Evolutionary conservation across 2,888 invertebrate genomes (phyloP), one percentile per base, ranked within the genome.

Genomic region (Epinotia demarniana): DNA sequence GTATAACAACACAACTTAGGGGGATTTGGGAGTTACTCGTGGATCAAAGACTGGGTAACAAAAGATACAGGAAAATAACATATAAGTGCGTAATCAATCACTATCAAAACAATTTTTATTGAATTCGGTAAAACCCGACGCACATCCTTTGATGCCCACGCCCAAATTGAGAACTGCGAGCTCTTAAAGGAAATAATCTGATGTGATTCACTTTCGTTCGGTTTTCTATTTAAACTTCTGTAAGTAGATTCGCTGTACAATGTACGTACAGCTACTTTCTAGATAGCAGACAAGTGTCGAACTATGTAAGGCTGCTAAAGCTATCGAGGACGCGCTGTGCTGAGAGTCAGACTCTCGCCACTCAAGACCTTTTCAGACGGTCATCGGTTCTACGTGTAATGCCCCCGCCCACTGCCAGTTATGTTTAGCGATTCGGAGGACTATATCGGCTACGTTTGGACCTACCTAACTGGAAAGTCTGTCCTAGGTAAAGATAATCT

Each of bases 251-350:
- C 43, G 19, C 12, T 13, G 3, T 57, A 68, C 43, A 16, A 6
- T 13, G 3, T 57, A 68, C 57, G 57, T 57, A 57, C 57, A 16
- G n/a, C 57, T 57, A 53, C 18, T 18, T 57, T 64, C 19, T 53
- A 46, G 46, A 46, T 9, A 9, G 9, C 27, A 67, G 57, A 57
- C 57, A 67, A 19, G 19, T 67, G 39, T 27, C 19, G 39, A 57
- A 39, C 39, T 39, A n/a, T n/a, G n/a, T n/a, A 39, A 18, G 67
- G 27, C 9, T 33, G 6, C 33, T 33, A 33, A 8, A 39, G 39
- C 39, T 39, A 1, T 9, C 1, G 9, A 9, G 39, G 39, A 39
- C 9, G 9, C 39, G 39, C 2, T 2, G 39, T 39, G 39, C 9
- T 39, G 33, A 33, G 33, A 33, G 6, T 33, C 6, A 33, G 33